These are phyloP conservation scores for Apamea crenata DNA, from an alignment of 2,888 invertebrate genomes.

Conservation along the genomic window DNA sequence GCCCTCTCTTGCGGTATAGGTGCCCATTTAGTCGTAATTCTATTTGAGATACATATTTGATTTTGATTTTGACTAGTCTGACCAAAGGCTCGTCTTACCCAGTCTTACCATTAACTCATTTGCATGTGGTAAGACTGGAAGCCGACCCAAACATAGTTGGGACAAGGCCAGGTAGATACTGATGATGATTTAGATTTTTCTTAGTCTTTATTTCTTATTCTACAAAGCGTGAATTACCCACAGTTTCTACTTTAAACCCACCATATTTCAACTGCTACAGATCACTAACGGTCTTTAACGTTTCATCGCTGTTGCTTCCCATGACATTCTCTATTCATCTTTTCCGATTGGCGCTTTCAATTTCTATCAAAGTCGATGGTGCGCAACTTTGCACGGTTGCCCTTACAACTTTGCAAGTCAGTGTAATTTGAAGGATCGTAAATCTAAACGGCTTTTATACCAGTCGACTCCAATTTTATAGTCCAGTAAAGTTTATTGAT, in stretches of 20 bases:
- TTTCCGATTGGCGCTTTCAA: slow-evolving; percentile 33
- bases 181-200: background rate
- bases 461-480: slow-evolving; percentile 64
- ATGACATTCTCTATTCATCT: slow-evolving; percentile 28
- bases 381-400: slow-evolving; percentile 51
- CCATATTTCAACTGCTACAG: background rate
- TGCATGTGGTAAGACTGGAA: background rate
- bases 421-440: slow-evolving; percentile 61
- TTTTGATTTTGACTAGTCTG: background rate
- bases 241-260: background rate
- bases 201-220: background rate
- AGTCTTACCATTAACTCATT: background rate
- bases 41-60: slow-evolving; percentile 10
- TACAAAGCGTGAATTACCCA: background rate
- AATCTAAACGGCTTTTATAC: slow-evolving; percentile 61
- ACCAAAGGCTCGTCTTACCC: background rate
- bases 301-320: slow-evolving; percentile 4
- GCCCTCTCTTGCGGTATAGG: slow-evolving; percentile 20
- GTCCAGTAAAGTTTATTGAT: slow-evolving; percentile 64
- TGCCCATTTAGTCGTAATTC: slow-evolving; percentile 30
- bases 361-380: slow-evolving; percentile 34
- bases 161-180: background rate
- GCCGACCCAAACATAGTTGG: background rate
- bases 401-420: slow-evolving; percentile 39
- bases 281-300: background rate